Conservation (phyloP, 2,113 vertebrate genomes). For the Colossoma macropomum region DNA sequence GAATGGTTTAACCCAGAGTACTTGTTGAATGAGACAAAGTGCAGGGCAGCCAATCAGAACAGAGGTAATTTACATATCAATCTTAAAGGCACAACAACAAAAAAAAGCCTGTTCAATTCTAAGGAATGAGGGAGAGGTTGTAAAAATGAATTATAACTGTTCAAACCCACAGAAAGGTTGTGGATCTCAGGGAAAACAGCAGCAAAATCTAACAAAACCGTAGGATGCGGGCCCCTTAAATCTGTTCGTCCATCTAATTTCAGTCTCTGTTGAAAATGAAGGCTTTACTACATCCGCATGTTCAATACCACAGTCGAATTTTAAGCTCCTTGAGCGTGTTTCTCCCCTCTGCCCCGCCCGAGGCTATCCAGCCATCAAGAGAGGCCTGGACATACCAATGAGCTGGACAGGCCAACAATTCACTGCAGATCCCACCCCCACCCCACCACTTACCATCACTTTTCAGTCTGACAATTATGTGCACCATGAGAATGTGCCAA, state of each 20-base stretch:
- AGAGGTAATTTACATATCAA: too few relatives aligned
- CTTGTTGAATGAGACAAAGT: too few relatives aligned
- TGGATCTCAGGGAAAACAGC: neutral
- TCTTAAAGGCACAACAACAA: too few relatives aligned
- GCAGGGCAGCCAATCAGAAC: too few relatives aligned
- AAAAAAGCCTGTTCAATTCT: too few relatives aligned
- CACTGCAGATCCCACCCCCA: neutral
- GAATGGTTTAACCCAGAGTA: too few relatives aligned
- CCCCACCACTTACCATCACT: neutral
- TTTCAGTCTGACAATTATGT: neutral
- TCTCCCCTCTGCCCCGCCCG: constrained; percentile 30
- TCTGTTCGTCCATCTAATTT: neutral
- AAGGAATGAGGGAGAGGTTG: too few relatives aligned
- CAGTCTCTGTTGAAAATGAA: neutral
- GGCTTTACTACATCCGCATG: neutral
- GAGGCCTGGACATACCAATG: constrained; percentile 44
- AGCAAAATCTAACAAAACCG: neutral
- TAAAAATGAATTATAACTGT: neutral
- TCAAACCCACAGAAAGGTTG: neutral
- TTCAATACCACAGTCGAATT: constrained; percentile 30
- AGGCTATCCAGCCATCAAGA: constrained; percentile 35
- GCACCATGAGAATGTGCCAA: constrained; percentile 10
- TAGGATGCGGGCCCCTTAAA: neutral
- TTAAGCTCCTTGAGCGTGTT: constrained; percentile 25
- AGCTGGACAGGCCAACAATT: constrained; percentile 23